These are phyloP conservation scores for Tetraodon nigroviridis DNA, from an alignment of 2,113 vertebrate species.

Conservation along the genomic window DNA sequence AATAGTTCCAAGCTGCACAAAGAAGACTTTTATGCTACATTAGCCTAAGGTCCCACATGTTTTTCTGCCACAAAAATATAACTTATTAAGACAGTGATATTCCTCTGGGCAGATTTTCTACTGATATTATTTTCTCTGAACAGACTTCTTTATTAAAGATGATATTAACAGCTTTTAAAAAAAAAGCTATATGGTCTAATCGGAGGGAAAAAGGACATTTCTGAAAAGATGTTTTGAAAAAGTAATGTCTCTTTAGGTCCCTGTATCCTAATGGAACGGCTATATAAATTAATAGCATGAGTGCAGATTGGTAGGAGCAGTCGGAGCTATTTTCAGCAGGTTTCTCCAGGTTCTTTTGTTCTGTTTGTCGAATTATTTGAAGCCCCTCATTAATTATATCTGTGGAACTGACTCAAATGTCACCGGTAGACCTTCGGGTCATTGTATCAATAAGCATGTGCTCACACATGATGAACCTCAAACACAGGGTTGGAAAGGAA, in stretches of 20 bases:
- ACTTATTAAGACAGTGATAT: conserved; percentile 58
- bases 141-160: conserved; percentile 40
- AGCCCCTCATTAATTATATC: conserved; percentile 57
- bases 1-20: conserved; percentile 68
- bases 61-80: conserved; percentile 67
- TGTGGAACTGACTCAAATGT: conserved; percentile 36
- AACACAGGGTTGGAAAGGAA: conserved; percentile 44
- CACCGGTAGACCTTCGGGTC: conserved; percentile 50
- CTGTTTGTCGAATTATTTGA: conserved; percentile 20
- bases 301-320: too few species aligned
- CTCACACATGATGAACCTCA: conserved; percentile 54
- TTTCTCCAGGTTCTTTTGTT: not conserved
- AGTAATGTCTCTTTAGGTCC: conserved; percentile 33
- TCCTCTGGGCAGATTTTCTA: conserved; percentile 55
- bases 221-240: conserved; percentile 26
- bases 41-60: conserved; percentile 62
- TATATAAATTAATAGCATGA: not conserved
- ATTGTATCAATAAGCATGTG: conserved; percentile 54
- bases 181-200: conserved; percentile 30
- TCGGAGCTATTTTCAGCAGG: not conserved
- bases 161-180: conserved; percentile 39
- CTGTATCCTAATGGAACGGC: conserved; percentile 15
- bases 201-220: conserved; percentile 29
- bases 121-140: conserved; percentile 34
- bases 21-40: conserved; percentile 73